Evolutionary conservation across 2,888 invertebrate species (phyloP), one percentile per base, ranked within the genome.

Genomic region (Drosophila sordidula): DNA sequence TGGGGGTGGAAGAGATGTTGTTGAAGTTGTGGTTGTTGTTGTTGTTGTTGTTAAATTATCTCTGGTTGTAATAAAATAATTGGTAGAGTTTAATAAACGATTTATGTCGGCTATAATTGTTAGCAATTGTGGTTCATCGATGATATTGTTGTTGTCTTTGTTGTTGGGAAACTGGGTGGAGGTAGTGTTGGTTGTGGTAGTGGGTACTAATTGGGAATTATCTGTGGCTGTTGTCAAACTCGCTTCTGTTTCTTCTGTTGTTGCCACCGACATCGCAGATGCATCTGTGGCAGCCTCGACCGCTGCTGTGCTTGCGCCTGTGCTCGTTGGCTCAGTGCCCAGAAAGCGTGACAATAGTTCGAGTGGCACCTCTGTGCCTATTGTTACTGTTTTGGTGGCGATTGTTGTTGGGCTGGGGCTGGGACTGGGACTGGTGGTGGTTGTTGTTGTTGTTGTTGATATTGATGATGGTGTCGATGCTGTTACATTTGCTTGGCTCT

Each of bases 1-100:
- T 69, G 71, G 49, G 59, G 55, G 18, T 51, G 47, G 8, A 46
- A 46, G 22, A 29, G 63, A 61, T 75, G 63, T 51, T 70, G 68
- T 57, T 67, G 81, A 52, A 59, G 74, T 59, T 71, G 84, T 46
- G 54, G 78, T 38, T 70, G 68, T 55, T 58, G 79, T 54, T 58
- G 75, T 62, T 71, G 84, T 45, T 50, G 80, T 50, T 77, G 80
- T 78, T 68, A 83, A 70, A 84, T 91, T 91, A 91, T 92, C 90
- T 91, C 91, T 91, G 87, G 89, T 91, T 83, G 91, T 90, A 90
- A 91, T 91, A 85, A 91, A 91, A 91, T 92, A 91, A 91, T 91
- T 92, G 86, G 92, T 90, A 87, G 89, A 89, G 87, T 92, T 92
- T 90, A 91, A 87, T 90, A 92, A 89, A 84, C 90, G 90, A 90